Conservation (phyloP, 2,113 vertebrate genomes). For the Pandion haliaetus region DNA sequence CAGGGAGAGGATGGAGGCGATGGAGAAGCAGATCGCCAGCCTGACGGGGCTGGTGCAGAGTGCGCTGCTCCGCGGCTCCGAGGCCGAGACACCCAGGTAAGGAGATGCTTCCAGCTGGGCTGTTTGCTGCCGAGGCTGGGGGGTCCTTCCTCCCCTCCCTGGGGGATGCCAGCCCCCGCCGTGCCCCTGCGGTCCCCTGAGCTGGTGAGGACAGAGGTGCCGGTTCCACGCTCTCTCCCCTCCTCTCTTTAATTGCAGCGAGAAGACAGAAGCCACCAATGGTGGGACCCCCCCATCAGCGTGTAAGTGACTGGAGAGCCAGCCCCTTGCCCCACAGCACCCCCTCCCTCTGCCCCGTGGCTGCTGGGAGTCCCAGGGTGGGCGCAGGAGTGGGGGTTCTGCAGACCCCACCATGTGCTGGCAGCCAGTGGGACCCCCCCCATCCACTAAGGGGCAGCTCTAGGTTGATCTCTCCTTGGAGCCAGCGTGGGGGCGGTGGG, state of each 20-base stretch:
- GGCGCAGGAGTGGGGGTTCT: not conserved
- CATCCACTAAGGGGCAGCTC: not conserved
- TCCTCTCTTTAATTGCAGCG: slow-evolving; percentile 72
- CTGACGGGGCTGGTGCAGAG: slow-evolving; percentile 96
- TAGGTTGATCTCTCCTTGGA: not conserved
- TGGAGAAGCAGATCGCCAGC: slow-evolving; percentile 99
- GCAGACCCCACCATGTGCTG: fast-evolving
- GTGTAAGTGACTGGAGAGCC: slow-evolving; percentile 62
- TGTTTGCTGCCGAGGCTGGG: not conserved
- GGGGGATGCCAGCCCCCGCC: fast-evolving
- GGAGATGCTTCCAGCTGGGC: not conserved
- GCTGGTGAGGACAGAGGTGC: not conserved
- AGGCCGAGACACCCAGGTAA: slow-evolving; percentile 92
- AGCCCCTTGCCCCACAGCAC: not conserved
- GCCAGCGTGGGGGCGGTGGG: fast-evolving
- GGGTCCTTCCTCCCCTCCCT: no score
- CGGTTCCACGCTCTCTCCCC: not conserved
- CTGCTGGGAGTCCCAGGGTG: not conserved
- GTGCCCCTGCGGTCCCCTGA: not conserved
- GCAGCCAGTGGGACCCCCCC: not conserved
- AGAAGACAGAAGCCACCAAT: slow-evolving; percentile 93
- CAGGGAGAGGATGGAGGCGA: slow-evolving; percentile 96
- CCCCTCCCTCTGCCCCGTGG: fast-evolving
- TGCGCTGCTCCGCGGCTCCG: slow-evolving; percentile 90
- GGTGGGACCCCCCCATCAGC: slow-evolving; percentile 82